Evolutionary conservation across 2,797 vertebrate genomes (phyloP).

Genomic region (Cetoscarus ocellatus): DNA sequence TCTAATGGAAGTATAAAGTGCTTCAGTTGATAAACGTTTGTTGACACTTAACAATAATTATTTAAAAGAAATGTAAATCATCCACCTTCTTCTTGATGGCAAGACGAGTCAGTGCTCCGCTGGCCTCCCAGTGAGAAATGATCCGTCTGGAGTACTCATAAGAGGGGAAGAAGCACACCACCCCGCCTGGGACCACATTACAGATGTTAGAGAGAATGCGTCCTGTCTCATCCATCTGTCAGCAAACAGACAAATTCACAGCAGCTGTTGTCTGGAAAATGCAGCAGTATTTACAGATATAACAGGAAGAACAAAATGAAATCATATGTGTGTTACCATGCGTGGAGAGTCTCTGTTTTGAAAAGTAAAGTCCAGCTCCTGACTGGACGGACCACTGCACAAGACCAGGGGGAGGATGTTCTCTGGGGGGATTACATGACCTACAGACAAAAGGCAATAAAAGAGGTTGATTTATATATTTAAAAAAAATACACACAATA

Average conservation of each 20-base stretch:
- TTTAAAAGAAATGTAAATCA: not conserved
- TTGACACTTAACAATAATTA: no score
- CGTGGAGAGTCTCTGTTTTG: conserved; percentile 91
- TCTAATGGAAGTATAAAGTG: no score
- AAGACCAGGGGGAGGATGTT: conserved; percentile 94
- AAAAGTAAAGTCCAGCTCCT: conserved; percentile 95
- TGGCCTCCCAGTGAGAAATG: conserved; percentile 90
- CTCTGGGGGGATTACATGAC: conserved; percentile 95
- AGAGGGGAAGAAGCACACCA: conserved; percentile 97
- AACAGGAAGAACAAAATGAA: not conserved
- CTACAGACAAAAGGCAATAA: conserved; percentile 68
- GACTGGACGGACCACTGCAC: conserved; percentile 91
- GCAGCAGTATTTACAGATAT: not conserved
- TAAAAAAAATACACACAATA: not conserved
- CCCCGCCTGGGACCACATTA: conserved; percentile 91
- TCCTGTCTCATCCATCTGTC: conserved; percentile 94
- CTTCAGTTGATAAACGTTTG: no score
- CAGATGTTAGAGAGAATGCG: conserved; percentile 93
- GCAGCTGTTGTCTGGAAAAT: not conserved
- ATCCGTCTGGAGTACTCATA: conserved; percentile 92
- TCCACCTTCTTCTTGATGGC: conserved; percentile 92
- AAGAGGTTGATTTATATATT: not conserved
- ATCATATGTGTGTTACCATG: conserved; percentile 82
- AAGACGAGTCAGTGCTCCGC: conserved; percentile 86
- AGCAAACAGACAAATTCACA: conserved; percentile 17